Conservation (phyloP, 1,140 invertebrate genomes). For the Caenorhabditis brenneri region DNA sequence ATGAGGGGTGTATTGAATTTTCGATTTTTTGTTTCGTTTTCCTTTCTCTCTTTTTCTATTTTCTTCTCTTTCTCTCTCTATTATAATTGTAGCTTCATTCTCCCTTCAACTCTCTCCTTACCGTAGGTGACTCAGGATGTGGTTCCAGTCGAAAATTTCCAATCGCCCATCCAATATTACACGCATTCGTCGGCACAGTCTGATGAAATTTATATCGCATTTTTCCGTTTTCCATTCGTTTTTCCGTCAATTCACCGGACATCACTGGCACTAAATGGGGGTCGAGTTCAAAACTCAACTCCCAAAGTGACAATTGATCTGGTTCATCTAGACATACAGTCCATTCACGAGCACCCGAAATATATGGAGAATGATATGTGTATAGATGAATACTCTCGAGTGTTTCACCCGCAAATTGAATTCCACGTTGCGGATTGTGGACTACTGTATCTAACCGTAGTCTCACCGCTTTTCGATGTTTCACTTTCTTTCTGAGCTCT, state of each 20-base stretch:
- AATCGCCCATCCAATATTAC: conserved; percentile 69
- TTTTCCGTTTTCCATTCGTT: conserved; percentile 32
- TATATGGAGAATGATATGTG: conserved; percentile 49
- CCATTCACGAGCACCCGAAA: conserved; percentile 50
- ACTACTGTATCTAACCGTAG: conserved; percentile 23
- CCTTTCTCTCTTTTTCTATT: too few relatives aligned
- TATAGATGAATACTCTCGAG: conserved; percentile 51
- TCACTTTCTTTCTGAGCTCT: background rate
- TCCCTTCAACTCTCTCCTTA: background rate
- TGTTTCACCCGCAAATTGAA: conserved; percentile 53
- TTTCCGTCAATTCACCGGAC: conserved; percentile 49
- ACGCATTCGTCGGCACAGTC: conserved; percentile 61
- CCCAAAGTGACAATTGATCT: conserved; percentile 54
- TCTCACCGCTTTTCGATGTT: background rate
- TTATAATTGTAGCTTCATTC: too few relatives aligned
- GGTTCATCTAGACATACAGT: conserved; percentile 56
- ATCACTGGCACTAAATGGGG: conserved; percentile 40
- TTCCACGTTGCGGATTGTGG: conserved; percentile 36
- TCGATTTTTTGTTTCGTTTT: too few relatives aligned
- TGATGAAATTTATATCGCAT: conserved; percentile 65
- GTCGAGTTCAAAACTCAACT: conserved; percentile 45
- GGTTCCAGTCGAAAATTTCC: conserved; percentile 61
- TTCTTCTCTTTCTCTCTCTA: too few relatives aligned
- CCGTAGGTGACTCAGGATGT: conserved; percentile 59
- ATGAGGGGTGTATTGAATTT: too few relatives aligned